Evolutionary conservation across 2,113 vertebrate species (phyloP).

Genomic region (Sphyrna mokarran): DNA sequence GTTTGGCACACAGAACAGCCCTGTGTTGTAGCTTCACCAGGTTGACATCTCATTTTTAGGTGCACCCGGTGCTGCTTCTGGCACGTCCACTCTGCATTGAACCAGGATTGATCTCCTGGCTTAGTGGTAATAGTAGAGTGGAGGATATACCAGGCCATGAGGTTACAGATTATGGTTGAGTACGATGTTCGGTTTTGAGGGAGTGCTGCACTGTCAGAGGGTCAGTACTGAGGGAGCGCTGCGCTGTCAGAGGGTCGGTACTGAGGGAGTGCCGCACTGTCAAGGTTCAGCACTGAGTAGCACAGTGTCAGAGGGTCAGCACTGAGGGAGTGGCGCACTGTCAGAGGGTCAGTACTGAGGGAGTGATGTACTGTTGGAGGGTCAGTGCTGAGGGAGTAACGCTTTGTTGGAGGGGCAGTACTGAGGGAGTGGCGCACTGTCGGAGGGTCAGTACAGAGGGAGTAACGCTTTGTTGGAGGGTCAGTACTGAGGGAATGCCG

Average conservation of each 20-base stretch:
- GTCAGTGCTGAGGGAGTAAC: background rate
- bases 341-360: background rate
- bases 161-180: too few species aligned
- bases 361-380: background rate
- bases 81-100: too few species aligned
- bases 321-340: background rate
- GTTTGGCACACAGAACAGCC: too few species aligned
- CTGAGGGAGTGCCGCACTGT: background rate
- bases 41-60: too few species aligned
- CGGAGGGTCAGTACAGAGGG: background rate
- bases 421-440: background rate
- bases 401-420: background rate
- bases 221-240: too few species aligned
- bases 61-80: too few species aligned
- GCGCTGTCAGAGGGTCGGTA: background rate
- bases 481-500: background rate
- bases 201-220: too few species aligned
- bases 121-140: too few species aligned
- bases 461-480: background rate
- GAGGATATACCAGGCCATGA: too few species aligned
- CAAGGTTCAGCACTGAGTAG: background rate
- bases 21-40: too few species aligned
- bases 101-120: too few species aligned
- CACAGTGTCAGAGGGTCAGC: background rate
- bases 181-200: too few species aligned